Evolutionary conservation across 2,888 invertebrate species (phyloP).

Genomic region (Troglohyphantes excavatus): DNA sequence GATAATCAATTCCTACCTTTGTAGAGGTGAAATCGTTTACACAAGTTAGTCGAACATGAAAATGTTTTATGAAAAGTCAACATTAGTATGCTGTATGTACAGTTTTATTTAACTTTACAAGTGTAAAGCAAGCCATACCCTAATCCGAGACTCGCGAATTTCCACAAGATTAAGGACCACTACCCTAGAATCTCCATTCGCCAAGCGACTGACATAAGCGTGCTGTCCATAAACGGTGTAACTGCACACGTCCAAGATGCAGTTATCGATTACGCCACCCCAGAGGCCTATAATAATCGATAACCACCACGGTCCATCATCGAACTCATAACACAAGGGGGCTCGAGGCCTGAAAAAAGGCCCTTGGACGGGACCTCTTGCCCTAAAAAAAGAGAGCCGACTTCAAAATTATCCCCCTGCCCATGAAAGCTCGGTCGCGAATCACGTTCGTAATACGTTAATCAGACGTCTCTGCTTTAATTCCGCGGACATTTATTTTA

Average conservation of each 20-base stretch:
- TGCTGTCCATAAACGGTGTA: conserved; percentile 10
- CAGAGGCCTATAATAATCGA: conserved; percentile 33
- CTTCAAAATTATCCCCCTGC: conserved; percentile 37
- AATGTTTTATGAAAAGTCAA: too few relatives aligned
- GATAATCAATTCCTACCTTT: too few relatives aligned
- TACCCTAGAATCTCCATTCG: too few relatives aligned
- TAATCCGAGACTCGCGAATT: too few relatives aligned
- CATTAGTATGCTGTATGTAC: too few relatives aligned
- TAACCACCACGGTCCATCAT: conserved; percentile 34
- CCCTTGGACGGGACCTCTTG: conserved; percentile 12
- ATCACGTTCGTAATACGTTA: conserved; percentile 70
- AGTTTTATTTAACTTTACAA: too few relatives aligned
- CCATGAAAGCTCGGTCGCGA: conserved; percentile 66
- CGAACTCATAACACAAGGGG: background rate
- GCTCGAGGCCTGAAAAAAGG: background rate
- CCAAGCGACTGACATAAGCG: background rate
- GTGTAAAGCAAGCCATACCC: too few relatives aligned
- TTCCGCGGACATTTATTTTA: conserved; percentile 60
- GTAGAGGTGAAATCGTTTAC: too few relatives aligned
- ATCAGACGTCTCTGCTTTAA: conserved; percentile 49
- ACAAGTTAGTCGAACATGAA: too few relatives aligned
- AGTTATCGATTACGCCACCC: conserved; percentile 23
- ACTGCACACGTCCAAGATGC: conserved; percentile 8
- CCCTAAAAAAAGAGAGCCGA: conserved; percentile 4
- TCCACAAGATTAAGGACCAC: too few relatives aligned